Base-by-base conservation (phyloP, 2,888 invertebrate genomes). In the Torymus texanus region DNA sequence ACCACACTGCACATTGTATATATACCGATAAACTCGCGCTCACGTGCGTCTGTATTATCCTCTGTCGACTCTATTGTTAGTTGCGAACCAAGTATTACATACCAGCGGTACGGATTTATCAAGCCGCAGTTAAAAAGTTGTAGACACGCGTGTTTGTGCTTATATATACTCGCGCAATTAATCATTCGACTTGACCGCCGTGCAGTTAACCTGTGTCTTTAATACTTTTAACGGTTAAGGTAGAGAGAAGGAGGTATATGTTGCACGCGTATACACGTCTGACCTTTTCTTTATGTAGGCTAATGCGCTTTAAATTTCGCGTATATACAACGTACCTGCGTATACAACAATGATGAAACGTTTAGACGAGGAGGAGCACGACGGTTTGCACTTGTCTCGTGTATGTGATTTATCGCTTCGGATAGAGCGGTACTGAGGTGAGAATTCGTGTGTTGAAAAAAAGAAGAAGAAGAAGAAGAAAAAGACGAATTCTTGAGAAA, bases 251-350 rank as follows among this genome's bases (percentile, higher is more conserved):
- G 16, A 59, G n/a, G 41, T 1, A 55, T 21, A 12, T 55, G 56
- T 12, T 21, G 58, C 16, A 41, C 13, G 50, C 5, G 21, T 29
- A 66, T 29, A 41, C 56, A 59, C 51, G 66, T 63, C 55, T 50
- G 71, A 75, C 58, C 63, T 62, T 70, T 75, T 13, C 11, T 56
- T 59, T 56, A 67, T 61, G 61, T 68, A 76, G 73, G 76, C 76
- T 76, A 73, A 77, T 70, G 76, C 68, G 73, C 76, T 77, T 80
- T 58, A 68, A 80, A 80, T 74, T 55, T 73, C 55, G 5, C 24
- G 21, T 21, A 21, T 21, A 21, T 21, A 21, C 21, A 21, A 21
- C 21, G 21, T 21, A 21, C 21, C 1, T 21, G 29, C 3, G 29
- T 5, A 5, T 5, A 5, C 3, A 29, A 29, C 29, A 29, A 29